A percentile compares a stretch with the other conserved stretches of the same genome.
These are phyloP conservation scores for Thymelicus acteon DNA, from an alignment of 2,888 invertebrate species.

Conservation along the genomic window DNA sequence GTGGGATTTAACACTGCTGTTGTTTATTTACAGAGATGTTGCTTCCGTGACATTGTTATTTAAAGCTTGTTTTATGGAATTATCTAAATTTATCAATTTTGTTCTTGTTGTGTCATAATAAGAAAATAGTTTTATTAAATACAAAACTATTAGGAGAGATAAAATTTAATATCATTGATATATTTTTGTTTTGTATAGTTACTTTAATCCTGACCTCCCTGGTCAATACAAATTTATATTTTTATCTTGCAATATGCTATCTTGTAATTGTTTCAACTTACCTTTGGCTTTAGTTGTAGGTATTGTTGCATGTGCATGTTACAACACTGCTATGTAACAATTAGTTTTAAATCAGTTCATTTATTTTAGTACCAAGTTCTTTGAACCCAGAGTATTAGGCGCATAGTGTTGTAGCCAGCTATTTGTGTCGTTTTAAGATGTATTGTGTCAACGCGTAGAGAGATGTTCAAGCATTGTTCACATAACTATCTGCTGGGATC, in stretches of 20 bases:
- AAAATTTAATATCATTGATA: neutral
- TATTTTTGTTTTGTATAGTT: neutral
- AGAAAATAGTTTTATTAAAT: neutral
- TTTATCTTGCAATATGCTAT: neutral
- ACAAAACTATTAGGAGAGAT: neutral
- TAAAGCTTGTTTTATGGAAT: constrained; percentile 2
- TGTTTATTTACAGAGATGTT: constrained; percentile 28
- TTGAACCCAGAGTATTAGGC: constrained; percentile 59
- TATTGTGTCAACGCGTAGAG: constrained; percentile 54
- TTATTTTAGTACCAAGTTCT: constrained; percentile 54
- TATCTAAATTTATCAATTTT: neutral
- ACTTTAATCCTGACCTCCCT: neutral
- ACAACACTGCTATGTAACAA: constrained; percentile 36
- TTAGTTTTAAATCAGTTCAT: constrained; percentile 37
- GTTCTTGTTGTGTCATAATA: neutral
- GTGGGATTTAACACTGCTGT: constrained; percentile 38
- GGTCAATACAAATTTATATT: neutral
- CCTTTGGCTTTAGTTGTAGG: constrained; percentile 17
- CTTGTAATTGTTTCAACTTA: neutral
- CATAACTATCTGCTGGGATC: constrained; percentile 74
- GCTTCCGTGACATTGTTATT: constrained; percentile 28
- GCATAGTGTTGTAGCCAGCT: constrained; percentile 49
- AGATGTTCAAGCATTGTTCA: constrained; percentile 70
- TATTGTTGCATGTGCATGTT: constrained; percentile 37
- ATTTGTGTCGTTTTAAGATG: constrained; percentile 65